Base-by-base conservation (phyloP, 2,797 vertebrate species). In the Sylvia borin region DNA sequence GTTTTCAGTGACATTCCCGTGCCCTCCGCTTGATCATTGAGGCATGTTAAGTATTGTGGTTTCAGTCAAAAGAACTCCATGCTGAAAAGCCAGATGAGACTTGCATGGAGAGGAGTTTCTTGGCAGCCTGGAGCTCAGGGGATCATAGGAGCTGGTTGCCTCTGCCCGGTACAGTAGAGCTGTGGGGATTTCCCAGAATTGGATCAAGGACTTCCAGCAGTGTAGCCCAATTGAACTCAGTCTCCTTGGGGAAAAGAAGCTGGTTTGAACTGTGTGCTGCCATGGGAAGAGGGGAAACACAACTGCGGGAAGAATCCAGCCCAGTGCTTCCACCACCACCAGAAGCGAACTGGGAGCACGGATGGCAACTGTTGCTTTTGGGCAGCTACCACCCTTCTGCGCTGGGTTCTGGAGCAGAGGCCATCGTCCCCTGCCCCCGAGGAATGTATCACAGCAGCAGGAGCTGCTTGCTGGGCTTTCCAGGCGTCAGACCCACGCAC, bases 41-140 rank as follows among this genome's bases (percentile, higher is more conserved):
- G 88, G 94, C 96, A 96, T 96, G 94, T 47, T 50, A 88, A 95
- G 82, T 64, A 72, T 93, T 96, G 96, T 90, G 95, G 96, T 97
- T 97, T 95, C 85, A 94, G 79, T 96, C 95, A 95, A 96, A 96
- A 93, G 92, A 94, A n/a, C 88, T 93, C 92, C 96, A 94, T 95
- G 95, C 96, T 95, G 95, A 94, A 97, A 97, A 97, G 94, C 95
- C 95, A 97, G 96, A 94, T 97, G 96, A 95, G 94, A 88, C 96
- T 97, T 92, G 95, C 67, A 88, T 90, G 85, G 91, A 88, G 93
- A 90, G 90, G 88, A 94, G 94, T 54, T 93, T 92, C 68, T 95
- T 94, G 96, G 93, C 95, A 95, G 93, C 88, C 54, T 3, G 0
- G 47, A 61, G 73, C 93, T 92, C 90, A 29, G 91, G 82, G 94